A percentile compares a stretch with the other conserved stretches of the same genome.
phyloP scores from a whole-genome alignment of 2,797 vertebrate species.

The Dermochelys coriacea region DNA sequence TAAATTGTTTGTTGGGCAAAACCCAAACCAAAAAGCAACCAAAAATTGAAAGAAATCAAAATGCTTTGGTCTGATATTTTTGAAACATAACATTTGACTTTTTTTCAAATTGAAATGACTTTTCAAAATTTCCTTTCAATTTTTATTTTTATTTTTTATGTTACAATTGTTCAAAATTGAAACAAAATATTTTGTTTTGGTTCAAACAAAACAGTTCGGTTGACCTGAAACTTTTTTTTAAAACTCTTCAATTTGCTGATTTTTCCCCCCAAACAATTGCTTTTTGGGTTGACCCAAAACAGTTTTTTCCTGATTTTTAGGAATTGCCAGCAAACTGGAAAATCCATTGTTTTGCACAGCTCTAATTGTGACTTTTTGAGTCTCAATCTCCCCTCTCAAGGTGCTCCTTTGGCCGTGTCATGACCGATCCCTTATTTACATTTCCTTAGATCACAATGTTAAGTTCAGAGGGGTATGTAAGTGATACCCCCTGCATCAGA shows the following conservation, averaged over 20 bases:
- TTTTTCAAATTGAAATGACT: not conserved
- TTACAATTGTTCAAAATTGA: not conserved
- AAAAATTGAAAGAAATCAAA: not conserved
- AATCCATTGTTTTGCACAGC: not conserved
- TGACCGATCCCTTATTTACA: not conserved
- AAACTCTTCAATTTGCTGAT: not conserved
- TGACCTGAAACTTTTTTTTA: not conserved
- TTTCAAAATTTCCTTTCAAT: not conserved
- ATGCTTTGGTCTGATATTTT: not conserved
- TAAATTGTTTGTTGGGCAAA: not conserved
- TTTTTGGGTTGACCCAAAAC: not conserved
- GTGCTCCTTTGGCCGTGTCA: not conserved
- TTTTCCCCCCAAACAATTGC: not conserved
- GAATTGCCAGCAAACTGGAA: not conserved
- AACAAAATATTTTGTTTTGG: not conserved
- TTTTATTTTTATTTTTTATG: not conserved
- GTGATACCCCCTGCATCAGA: not conserved
- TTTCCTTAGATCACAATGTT: not conserved
- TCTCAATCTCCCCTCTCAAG: not conserved
- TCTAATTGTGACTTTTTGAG: not conserved
- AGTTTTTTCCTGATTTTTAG: not conserved
- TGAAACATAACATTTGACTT: not conserved
- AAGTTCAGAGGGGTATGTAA: not conserved
- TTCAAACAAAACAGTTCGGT: not conserved
- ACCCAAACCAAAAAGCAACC: not conserved